Conservation (phyloP, 2,797 vertebrate genomes). For the Notoglanidium macrostoma region DNA sequence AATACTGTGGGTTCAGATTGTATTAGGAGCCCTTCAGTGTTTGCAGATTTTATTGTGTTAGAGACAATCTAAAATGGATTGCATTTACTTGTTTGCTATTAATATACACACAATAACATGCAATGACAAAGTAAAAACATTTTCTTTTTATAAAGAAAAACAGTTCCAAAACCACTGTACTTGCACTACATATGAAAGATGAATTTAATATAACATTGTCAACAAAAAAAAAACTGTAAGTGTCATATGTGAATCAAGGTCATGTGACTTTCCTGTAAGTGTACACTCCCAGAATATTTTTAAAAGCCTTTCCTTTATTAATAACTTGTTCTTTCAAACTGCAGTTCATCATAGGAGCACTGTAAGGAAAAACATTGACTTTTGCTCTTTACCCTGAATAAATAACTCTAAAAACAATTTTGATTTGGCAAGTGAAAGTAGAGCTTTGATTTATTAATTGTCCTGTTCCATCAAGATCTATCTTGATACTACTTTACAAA, state of each 20-base stretch:
- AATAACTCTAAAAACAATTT: neutral
- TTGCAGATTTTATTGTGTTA: neutral
- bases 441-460: conserved; percentile 2
- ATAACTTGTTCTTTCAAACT: neutral
- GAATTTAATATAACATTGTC: neutral
- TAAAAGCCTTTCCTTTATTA: neutral
- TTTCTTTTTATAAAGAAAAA: neutral
- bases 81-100: neutral
- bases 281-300: neutral
- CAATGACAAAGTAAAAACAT: neutral
- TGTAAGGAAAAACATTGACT: neutral
- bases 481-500: neutral
- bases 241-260: neutral
- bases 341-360: neutral
- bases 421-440: neutral
- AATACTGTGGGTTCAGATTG: neutral
- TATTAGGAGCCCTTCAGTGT: neutral
- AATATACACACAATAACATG: neutral
- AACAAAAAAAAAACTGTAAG: neutral
- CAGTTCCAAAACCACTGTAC: neutral
- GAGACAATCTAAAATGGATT: neutral
- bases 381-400: neutral
- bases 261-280: neutral
- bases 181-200: neutral
- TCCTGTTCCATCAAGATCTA: neutral